Conservation (phyloP, 2,888 invertebrate genomes). For the Pachydiplax longipennis region DNA sequence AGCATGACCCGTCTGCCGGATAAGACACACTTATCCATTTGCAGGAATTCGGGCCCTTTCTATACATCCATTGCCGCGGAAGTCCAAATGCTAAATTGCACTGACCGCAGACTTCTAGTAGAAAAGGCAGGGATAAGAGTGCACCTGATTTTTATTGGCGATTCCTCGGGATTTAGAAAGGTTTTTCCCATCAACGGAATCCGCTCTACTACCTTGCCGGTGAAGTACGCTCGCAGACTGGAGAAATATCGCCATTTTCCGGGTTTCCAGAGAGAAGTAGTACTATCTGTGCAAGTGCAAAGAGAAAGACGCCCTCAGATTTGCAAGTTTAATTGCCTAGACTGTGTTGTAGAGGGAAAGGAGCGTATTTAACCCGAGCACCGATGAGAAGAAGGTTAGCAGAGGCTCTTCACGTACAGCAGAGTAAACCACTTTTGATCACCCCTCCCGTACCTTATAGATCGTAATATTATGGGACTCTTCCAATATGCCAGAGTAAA, state of each 20-base stretch:
- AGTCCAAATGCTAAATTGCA: no score
- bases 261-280: neutral
- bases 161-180: neutral
- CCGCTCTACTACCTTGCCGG: neutral
- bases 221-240: neutral
- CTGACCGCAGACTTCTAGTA: no score
- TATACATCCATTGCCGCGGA: neutral
- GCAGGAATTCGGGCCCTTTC: neutral
- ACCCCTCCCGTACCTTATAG: no score
- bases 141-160: neutral
- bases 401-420: no score
- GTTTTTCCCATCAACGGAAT: neutral
- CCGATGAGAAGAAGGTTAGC: no score
- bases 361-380: no score
- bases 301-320: neutral
- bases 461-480: no score
- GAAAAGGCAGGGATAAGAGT: no score
- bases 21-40: neutral
- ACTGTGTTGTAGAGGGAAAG: no score
- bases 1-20: conserved; percentile 31
- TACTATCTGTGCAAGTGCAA: neutral
- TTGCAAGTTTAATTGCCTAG: neutral
- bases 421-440: no score
- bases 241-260: neutral
- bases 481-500: no score